Conservation (phyloP, 2,797 vertebrate genomes). For the Furcifer pardalis region DNA sequence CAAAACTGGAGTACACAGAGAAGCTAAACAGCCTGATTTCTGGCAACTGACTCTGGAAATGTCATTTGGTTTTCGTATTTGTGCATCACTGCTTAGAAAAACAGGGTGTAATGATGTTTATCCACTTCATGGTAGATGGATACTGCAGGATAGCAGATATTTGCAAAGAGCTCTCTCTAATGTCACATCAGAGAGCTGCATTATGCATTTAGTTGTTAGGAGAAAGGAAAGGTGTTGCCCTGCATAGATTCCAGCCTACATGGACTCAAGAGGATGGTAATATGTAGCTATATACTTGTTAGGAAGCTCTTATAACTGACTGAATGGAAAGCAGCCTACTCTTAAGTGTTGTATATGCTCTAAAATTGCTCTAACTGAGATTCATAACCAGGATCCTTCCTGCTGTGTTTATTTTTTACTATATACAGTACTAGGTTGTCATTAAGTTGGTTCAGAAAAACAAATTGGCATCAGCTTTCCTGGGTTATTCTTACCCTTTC, state of each 20-base stretch:
- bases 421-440: slow-evolving; percentile 1
- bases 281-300: slow-evolving; percentile 24
- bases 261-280: slow-evolving; percentile 35
- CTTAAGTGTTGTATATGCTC: slow-evolving; percentile 2
- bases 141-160: slow-evolving; percentile 34
- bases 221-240: slow-evolving; percentile 40
- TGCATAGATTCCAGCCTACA: slow-evolving; percentile 28
- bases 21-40: slow-evolving; percentile 4
- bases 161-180: slow-evolving; percentile 9
- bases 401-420: not conserved
- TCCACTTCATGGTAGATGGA: slow-evolving; percentile 29
- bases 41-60: slow-evolving; percentile 12
- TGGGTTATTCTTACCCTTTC: slow-evolving; percentile 8
- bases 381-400: slow-evolving; percentile 12
- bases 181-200: slow-evolving; percentile 18
- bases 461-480: slow-evolving; percentile 1
- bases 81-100: slow-evolving; percentile 28
- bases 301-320: slow-evolving; percentile 1
- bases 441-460: slow-evolving; percentile 33
- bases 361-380: slow-evolving; percentile 35
- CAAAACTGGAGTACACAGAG: not conserved
- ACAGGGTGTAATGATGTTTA: slow-evolving; percentile 40
- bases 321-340: slow-evolving; percentile 30
- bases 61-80: slow-evolving; percentile 36
- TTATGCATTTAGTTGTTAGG: slow-evolving; percentile 33